Conservation (phyloP, 2,797 vertebrate genomes). For the Periparus ater region DNA sequence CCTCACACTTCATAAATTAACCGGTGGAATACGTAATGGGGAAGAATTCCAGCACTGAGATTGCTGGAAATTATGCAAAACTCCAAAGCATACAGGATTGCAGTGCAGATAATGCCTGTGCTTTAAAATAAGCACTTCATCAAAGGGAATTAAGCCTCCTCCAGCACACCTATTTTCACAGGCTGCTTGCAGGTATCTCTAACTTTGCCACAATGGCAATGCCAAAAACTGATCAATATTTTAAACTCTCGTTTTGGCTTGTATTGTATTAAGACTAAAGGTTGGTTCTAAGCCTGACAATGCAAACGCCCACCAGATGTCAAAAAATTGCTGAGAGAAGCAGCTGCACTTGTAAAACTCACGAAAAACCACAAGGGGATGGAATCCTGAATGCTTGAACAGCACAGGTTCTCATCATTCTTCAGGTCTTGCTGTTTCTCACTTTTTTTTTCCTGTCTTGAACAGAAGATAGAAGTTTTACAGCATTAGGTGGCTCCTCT, state of each 20-base stretch:
- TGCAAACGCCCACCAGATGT: neutral
- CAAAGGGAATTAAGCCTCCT: constrained; percentile 17
- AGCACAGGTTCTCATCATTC: neutral
- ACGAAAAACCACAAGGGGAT: neutral
- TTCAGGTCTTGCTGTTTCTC: too few relatives aligned
- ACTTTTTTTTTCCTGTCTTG: too few relatives aligned
- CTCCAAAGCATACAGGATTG: constrained; percentile 18
- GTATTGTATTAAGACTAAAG: neutral
- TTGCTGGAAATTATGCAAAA: constrained; percentile 61
- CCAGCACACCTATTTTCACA: neutral
- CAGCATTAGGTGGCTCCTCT: too few relatives aligned
- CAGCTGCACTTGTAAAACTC: neutral
- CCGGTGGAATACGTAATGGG: constrained; percentile 40
- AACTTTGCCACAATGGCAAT: neutral
- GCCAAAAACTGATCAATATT: neutral
- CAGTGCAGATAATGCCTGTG: constrained; percentile 2
- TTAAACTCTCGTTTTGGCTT: neutral
- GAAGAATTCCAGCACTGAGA: constrained; percentile 4
- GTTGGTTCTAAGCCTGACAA: neutral
- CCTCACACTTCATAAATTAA: constrained; percentile 70
- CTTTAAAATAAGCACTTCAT: constrained; percentile 49
- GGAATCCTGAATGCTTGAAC: neutral
- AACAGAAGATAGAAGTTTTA: too few relatives aligned
- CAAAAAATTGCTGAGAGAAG: neutral
- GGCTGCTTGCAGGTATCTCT: neutral